phyloP scores from a whole-genome alignment of 2,113 vertebrate genomes.

The Eudyptes chrysolophus region DNA sequence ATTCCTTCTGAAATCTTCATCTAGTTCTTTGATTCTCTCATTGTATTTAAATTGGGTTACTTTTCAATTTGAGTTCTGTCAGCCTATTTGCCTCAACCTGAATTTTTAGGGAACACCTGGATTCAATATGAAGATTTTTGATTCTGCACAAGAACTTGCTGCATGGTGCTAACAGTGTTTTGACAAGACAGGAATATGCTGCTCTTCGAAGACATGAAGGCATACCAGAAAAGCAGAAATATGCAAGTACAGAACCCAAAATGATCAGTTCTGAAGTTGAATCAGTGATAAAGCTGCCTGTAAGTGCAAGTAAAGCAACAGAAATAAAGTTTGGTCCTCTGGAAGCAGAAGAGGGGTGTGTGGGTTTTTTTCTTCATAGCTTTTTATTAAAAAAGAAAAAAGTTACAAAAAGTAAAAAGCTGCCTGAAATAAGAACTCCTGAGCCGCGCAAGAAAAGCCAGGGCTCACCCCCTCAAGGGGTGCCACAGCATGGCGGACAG shows the following conservation, averaged over 20 bases:
- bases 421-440: background rate
- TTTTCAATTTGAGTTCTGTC: background rate
- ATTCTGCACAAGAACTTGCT: background rate
- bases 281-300: background rate
- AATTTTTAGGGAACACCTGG: slow-evolving; percentile 24
- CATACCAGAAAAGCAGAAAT: background rate
- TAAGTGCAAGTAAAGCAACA: background rate
- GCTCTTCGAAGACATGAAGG: background rate
- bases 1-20: background rate
- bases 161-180: background rate
- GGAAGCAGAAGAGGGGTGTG: background rate
- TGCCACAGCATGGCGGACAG: rapidly evolving
- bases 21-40: background rate
- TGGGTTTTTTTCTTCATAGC: background rate
- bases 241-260: background rate
- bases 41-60: background rate
- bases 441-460: background rate
- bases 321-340: background rate
- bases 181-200: background rate
- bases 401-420: background rate
- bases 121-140: background rate
- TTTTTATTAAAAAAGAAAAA: background rate
- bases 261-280: background rate
- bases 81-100: background rate
- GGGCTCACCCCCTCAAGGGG: rapidly evolving